Conservation (phyloP, 2,113 vertebrate species). For the Sardina pilchardus region DNA sequence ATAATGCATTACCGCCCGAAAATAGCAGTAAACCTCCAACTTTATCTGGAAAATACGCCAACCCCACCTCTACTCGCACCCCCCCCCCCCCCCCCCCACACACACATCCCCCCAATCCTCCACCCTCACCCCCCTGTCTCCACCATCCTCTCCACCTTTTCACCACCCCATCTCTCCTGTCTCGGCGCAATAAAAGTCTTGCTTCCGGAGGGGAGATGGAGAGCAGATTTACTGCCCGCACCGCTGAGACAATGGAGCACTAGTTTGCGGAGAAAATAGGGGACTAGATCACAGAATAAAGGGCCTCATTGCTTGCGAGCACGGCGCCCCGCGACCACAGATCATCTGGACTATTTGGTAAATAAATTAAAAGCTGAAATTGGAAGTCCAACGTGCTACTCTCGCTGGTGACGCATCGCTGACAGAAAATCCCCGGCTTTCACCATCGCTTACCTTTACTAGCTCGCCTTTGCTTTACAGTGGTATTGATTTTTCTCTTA, state of each 20-base stretch:
- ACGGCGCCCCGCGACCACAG: neutral
- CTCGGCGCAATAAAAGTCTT: conserved; percentile 61
- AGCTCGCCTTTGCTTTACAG: neutral
- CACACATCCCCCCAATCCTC: neutral
- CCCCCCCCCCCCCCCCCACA: neutral
- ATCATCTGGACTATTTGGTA: neutral
- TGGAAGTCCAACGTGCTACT: neutral
- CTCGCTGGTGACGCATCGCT: neutral
- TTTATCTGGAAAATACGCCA: conserved; percentile 72
- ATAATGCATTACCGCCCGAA: conserved; percentile 83
- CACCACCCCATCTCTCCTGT: conserved; percentile 66
- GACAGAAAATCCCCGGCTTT: neutral
- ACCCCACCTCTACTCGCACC: conserved; percentile 23
- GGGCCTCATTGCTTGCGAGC: conserved; percentile 5
- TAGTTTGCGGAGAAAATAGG: conserved; percentile 14
- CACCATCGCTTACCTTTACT: conserved; percentile 14
- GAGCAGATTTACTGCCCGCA: conserved; percentile 71
- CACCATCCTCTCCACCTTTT: conserved; percentile 52
- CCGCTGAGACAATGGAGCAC: conserved; percentile 43
- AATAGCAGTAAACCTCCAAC: conserved; percentile 77
- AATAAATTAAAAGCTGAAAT: conserved; percentile 2
- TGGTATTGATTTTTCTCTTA: neutral
- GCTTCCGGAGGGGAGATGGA: conserved; percentile 58
- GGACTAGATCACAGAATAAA: conserved; percentile 13
- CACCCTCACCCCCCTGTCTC: neutral